Percentiles rank a stretch among this genome's conserved stretches.
Evolutionary conservation across 2,797 vertebrate species (phyloP).

Genomic region (Sebastolobus altivelis): DNA sequence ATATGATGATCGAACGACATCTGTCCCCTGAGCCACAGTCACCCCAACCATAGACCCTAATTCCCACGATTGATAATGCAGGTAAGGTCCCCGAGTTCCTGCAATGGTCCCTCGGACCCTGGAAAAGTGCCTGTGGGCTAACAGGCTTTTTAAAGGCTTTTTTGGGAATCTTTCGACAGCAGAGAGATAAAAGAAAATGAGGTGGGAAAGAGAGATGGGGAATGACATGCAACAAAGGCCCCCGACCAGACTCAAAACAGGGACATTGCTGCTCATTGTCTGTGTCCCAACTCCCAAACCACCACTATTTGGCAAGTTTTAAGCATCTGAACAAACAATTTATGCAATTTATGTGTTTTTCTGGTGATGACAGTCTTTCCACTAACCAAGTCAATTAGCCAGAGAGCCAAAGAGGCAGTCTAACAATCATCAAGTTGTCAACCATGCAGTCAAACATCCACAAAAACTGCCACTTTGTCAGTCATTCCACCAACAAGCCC

Average conservation of each 20-base stretch:
- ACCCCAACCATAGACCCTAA: too few species aligned
- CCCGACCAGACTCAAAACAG: not conserved
- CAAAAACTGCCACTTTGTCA: constrained; percentile 8
- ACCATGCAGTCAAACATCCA: not conserved
- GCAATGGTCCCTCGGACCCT: not conserved
- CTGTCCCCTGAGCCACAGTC: too few species aligned
- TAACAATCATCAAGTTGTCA: not conserved
- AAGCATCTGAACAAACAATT: not conserved
- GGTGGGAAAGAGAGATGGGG: not conserved
- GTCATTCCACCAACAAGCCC: constrained; percentile 7
- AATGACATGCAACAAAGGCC: not conserved
- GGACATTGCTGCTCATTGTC: not conserved
- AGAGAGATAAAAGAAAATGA: not conserved
- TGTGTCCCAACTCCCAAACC: not conserved
- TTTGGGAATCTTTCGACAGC: not conserved
- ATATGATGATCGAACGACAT: too few species aligned
- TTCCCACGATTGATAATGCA: not conserved
- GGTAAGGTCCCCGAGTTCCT: not conserved
- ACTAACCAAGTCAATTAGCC: not conserved
- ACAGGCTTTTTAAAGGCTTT: not conserved
- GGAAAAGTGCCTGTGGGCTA: not conserved
- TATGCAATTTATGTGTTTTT: not conserved
- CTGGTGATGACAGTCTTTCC: not conserved
- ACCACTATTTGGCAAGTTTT: not conserved
- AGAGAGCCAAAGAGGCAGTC: not conserved